phyloP scores from a whole-genome alignment of 2,888 invertebrate genomes.

The Julus scanicus region DNA sequence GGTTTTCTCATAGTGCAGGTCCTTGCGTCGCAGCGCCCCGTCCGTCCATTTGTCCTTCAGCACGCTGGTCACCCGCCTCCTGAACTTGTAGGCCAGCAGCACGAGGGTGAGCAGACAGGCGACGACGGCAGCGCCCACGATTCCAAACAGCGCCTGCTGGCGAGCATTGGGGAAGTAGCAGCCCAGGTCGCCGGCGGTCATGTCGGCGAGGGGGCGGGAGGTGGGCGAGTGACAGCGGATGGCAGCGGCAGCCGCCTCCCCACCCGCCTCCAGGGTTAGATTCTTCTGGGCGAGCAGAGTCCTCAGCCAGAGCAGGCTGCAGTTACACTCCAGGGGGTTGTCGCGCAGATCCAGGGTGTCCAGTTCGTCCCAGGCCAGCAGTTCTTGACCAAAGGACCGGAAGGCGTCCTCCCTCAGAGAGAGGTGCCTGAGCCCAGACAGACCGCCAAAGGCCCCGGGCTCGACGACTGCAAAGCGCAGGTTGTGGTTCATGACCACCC shows the following conservation, averaged over 20 bases:
- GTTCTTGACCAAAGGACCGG: conserved; percentile 78
- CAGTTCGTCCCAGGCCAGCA: conserved; percentile 79
- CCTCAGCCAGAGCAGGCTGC: conserved; percentile 82
- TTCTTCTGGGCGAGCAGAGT: conserved; percentile 54
- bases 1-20: conserved; percentile 58
- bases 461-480: conserved; percentile 79
- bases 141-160: conserved; percentile 57
- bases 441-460: conserved; percentile 84
- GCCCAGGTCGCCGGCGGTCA: conserved; percentile 56
- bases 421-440: conserved; percentile 80
- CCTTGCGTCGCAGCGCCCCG: conserved; percentile 58
- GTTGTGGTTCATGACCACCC: conserved; percentile 75
- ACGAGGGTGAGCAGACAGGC: conserved; percentile 56
- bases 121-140: conserved; percentile 55
- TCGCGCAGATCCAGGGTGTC: conserved; percentile 80
- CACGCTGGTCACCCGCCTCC: conserved; percentile 57
- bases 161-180: conserved; percentile 57
- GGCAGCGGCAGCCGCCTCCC: neutral
- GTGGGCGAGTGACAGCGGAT: conserved; percentile 55
- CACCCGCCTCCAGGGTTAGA: conserved; percentile 48
- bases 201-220: conserved; percentile 54
- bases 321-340: conserved; percentile 87
- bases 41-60: conserved; percentile 59
- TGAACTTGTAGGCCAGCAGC: conserved; percentile 57
- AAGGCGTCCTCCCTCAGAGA: conserved; percentile 81